Percentiles rank a stretch among this genome's conserved stretches.
phyloP scores from a whole-genome alignment of 2,113 vertebrate genomes.

The Indicator indicator region DNA sequence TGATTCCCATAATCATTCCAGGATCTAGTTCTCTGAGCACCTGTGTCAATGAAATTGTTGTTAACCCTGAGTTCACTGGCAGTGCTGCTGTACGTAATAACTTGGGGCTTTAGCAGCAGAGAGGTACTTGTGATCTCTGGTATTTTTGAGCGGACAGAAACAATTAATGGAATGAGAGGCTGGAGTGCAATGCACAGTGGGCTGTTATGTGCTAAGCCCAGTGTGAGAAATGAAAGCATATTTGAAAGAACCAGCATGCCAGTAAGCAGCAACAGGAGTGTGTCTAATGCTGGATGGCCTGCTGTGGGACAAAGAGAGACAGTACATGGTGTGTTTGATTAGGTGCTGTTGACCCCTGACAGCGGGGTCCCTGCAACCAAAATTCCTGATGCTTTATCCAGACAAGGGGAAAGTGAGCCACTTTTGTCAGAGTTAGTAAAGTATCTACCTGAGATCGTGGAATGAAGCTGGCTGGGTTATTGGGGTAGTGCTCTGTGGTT shows the following conservation, averaged over 20 bases:
- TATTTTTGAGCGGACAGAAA: background rate
- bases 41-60: background rate
- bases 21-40: background rate
- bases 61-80: background rate
- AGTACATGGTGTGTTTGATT: accelerated
- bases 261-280: background rate
- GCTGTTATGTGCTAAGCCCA: background rate
- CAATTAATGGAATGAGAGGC: background rate
- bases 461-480: background rate
- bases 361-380: background rate
- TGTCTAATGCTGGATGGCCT: background rate
- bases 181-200: background rate
- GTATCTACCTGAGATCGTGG: background rate
- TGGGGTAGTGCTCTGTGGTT: background rate
- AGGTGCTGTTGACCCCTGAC: background rate
- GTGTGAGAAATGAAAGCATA: background rate
- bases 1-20: background rate
- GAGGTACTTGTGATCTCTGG: background rate
- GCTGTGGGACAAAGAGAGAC: background rate
- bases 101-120: background rate
- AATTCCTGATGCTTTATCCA: background rate
- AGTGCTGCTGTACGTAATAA: background rate
- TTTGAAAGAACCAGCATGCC: background rate
- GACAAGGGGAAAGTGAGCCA: background rate
- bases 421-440: background rate